Percentiles rank a stretch among this genome's conserved stretches.
These are phyloP conservation scores for Drosophila merina DNA, from an alignment of 2,888 invertebrate species.

Conservation along the genomic window DNA sequence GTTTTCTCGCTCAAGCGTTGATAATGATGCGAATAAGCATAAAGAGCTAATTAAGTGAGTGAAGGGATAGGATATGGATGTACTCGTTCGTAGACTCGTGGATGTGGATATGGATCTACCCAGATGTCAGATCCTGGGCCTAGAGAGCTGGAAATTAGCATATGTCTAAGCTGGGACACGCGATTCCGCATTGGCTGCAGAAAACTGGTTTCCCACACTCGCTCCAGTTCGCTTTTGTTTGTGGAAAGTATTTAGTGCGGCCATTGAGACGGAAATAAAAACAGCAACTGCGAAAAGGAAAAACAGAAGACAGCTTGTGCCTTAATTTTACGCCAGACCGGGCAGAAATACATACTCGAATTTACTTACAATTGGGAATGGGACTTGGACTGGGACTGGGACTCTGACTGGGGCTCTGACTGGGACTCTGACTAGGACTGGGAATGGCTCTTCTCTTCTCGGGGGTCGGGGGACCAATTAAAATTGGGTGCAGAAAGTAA, in stretches of 20 bases:
- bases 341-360: slow-evolving; percentile 42
- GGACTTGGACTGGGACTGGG: no score
- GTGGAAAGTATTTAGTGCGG: slow-evolving; percentile 73
- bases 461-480: slow-evolving; percentile 61
- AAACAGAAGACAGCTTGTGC: slow-evolving; percentile 31
- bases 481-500: slow-evolving; percentile 57
- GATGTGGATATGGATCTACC: neutral
- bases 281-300: slow-evolving; percentile 17
- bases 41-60: slow-evolving; percentile 38
- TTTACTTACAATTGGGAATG: slow-evolving; percentile 7
- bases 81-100: no score
- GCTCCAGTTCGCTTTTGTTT: slow-evolving; percentile 46
- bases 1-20: slow-evolving; percentile 63
- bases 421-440: no score
- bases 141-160: slow-evolving; percentile 27
- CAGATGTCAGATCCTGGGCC: neutral
- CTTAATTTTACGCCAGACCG: slow-evolving; percentile 70
- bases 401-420: no score
- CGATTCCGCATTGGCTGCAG: slow-evolving; percentile 27
- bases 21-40: slow-evolving; percentile 56
- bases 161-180: slow-evolving; percentile 46
- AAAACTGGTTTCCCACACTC: slow-evolving; percentile 54
- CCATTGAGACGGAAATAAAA: slow-evolving; percentile 74
- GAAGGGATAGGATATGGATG: slow-evolving; percentile 12
- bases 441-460: slow-evolving; percentile 6